Percentiles rank a stretch among this genome's conserved stretches.
These are phyloP conservation scores for Eurosta solidaginis DNA, from an alignment of 1,140 invertebrate species.

Conservation along the genomic window DNA sequence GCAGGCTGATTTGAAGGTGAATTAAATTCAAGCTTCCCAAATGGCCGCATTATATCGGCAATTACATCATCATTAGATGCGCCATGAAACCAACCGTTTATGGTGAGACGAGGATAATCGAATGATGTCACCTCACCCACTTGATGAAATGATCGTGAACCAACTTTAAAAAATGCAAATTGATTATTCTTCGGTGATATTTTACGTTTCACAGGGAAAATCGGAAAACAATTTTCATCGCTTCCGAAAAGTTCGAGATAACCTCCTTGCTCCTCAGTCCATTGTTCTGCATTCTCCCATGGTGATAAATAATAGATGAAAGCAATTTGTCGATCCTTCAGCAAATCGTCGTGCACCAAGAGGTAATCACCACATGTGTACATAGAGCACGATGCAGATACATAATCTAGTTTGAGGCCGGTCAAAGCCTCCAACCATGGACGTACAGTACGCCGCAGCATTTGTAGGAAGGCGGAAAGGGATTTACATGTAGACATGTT, in stretches of 20 bases:
- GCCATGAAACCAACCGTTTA: constrained; percentile 80
- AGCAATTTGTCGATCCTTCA: constrained; percentile 72
- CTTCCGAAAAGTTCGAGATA: constrained; percentile 68
- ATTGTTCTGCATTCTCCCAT: constrained; percentile 62
- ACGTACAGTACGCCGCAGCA: constrained; percentile 48
- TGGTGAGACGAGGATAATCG: constrained; percentile 68
- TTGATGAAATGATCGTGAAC: constrained; percentile 60
- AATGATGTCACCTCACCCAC: constrained; percentile 70
- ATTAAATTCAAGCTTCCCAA: constrained; percentile 48
- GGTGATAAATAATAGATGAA: constrained; percentile 72
- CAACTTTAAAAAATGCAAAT: constrained; percentile 74
- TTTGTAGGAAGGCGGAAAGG: constrained; percentile 50
- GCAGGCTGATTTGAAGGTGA: constrained; percentile 44
- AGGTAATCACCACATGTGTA: constrained; percentile 75
- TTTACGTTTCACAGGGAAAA: constrained; percentile 61
- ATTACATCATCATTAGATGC: constrained; percentile 55
- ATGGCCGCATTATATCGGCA: constrained; percentile 46
- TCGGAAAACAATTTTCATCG: constrained; percentile 65
- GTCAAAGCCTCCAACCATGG: constrained; percentile 66
- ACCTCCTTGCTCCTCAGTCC: constrained; percentile 68
- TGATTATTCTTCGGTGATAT: constrained; percentile 72
- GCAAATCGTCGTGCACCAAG: constrained; percentile 74
- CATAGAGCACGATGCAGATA: constrained; percentile 73
- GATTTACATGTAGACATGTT: constrained; percentile 61
- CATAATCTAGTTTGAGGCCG: constrained; percentile 64